Evolutionary conservation across 2,113 vertebrate genomes (phyloP), one percentile per base, ranked within the genome.

Genomic region (Charina bottae): DNA sequence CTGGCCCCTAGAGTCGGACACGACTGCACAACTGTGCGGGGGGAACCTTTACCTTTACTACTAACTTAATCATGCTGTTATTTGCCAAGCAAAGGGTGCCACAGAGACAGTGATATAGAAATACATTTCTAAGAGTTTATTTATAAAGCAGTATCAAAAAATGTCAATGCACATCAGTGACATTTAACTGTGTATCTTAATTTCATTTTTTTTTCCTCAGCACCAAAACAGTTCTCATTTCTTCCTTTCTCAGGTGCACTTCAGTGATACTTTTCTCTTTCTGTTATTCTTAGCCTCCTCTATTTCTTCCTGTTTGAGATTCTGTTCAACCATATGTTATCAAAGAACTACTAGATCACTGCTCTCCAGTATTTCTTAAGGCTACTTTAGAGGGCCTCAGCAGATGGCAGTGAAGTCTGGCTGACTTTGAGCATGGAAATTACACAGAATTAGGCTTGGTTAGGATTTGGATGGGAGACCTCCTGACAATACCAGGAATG

Each of bases 71-170:
- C 17, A 8, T 24, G 8, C 33, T 83, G 2, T 0, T 72, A 15
- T 58, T 49, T 93, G 85, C 60, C 59, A 3, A 12, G 0, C 2
- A n/a, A 12, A 90, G 26, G 58, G 46, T 2, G 0, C 15, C 4
- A 53, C 21, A 53, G 21, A 83, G 68, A 72, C 1, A 12, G 55
- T 1, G 0, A 26, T 24, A 49, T 49, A 93, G 26, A 24, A 53
- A 4, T 72, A 46, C 33, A 68, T 58, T 56, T 56, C 23, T 42
- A 64, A 68, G 83, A 89, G 26, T 54, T 85, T 92, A 92, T 86
- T 91, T 94, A 93, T 89, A 89, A 95, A 93, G 0, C 23, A 68
- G 56, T 92, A 24, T 62, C 86, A 92, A 90, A 64, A 94, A 93
- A 95, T 21, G 37, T 88, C 88, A 89, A 15, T 3, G 7, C 85